These are phyloP conservation scores for Vultur gryphus DNA, from an alignment of 2,797 vertebrate species.

Conservation along the genomic window DNA sequence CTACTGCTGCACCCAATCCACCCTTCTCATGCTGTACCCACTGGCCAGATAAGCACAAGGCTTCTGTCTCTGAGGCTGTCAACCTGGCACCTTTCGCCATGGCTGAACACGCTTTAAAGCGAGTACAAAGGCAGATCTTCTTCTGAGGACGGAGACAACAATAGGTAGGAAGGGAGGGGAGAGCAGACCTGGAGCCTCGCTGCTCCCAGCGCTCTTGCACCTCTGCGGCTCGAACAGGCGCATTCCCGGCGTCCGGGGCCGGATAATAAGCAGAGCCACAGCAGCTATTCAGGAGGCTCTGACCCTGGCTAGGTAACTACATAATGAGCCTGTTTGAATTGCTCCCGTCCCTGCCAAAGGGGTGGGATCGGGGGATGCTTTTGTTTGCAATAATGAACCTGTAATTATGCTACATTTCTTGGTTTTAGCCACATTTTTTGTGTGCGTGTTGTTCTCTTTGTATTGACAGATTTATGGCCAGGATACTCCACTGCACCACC, in stretches of 20 bases:
- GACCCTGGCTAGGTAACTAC: constrained; percentile 69
- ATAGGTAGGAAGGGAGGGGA: background rate
- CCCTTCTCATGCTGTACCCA: background rate
- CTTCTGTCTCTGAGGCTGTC: background rate
- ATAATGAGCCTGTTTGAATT: constrained; percentile 72
- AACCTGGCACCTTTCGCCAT: background rate
- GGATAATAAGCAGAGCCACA: constrained; percentile 55
- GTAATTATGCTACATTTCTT: constrained; percentile 74
- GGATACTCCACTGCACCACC: constrained; percentile 42
- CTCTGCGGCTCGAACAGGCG: background rate
- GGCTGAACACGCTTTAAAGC: background rate
- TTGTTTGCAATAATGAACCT: constrained; percentile 75
- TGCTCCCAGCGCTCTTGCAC: background rate
- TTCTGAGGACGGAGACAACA: constrained; percentile 2
- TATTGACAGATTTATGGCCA: constrained; percentile 71
- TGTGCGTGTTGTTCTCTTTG: constrained; percentile 67
- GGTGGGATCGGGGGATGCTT: constrained; percentile 69
- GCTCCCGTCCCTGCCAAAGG: constrained; percentile 69
- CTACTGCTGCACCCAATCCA: background rate
- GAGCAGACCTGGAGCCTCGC: background rate
- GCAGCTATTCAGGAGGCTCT: constrained; percentile 59
- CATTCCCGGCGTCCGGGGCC: constrained; percentile 33
- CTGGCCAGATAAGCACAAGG: background rate
- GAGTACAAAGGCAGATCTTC: background rate
- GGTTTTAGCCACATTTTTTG: constrained; percentile 70